These are phyloP conservation scores for Rhabdomys dilectus DNA, from an alignment of 2,113 vertebrate genomes.

Conservation along the genomic window DNA sequence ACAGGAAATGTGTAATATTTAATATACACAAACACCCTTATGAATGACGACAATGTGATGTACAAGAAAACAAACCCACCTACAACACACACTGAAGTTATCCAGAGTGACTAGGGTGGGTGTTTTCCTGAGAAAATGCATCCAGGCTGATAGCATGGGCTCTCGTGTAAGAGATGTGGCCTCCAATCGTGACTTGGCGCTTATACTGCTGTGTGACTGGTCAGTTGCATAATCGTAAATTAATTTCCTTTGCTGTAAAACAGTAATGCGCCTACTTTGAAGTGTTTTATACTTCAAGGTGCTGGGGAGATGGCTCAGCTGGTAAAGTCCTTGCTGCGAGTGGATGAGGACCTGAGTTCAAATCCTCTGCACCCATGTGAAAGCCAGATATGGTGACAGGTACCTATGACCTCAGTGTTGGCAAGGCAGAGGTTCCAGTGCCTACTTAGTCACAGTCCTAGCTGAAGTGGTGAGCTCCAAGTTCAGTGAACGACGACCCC, in stretches of 20 bases:
- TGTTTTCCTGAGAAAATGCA: not conserved
- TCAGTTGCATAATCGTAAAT: not conserved
- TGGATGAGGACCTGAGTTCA: not conserved
- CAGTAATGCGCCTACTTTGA: not conserved
- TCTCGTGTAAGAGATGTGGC: not conserved
- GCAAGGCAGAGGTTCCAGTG: not conserved
- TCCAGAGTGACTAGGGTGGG: not conserved
- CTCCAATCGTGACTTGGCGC: not conserved
- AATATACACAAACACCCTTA: not conserved
- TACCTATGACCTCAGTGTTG: not conserved
- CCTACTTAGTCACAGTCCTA: not conserved
- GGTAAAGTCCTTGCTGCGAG: not conserved
- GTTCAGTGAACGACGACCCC: not conserved
- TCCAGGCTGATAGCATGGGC: not conserved
- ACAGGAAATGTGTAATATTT: not conserved
- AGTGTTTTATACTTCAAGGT: not conserved
- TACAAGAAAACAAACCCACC: not conserved
- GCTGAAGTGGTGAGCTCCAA: not conserved
- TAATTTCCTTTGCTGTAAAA: conserved; percentile 41
- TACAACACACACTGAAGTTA: not conserved
- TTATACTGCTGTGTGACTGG: not conserved
- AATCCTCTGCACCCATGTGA: not conserved
- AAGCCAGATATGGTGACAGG: not conserved
- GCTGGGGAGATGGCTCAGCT: not conserved
- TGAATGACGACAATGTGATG: not conserved